Base-by-base conservation (phyloP, 1,140 invertebrate species). In the Drosophila elegans region DNA sequence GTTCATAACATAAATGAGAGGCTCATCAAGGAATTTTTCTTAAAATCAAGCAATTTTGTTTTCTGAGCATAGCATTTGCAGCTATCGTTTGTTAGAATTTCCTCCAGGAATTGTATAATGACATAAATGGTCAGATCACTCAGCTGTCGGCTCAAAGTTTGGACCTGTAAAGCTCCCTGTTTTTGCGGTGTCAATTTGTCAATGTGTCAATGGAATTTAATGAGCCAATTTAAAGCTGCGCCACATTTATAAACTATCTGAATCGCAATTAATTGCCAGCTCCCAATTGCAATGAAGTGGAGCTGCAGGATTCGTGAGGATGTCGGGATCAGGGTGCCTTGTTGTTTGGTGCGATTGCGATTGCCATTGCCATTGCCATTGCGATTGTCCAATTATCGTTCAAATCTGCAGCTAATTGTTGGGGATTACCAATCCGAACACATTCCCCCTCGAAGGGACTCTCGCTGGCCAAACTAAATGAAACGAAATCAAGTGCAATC, bases 131-230 rank as follows among this genome's bases (percentile, higher is more conserved):
- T 1, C 16, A 21, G 1, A 21, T 21, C 16, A 21, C 16, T 21
- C 1, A 32, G 29, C 29, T 32, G 29, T 6, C 16, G 16, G 4
- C 29, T 6, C 3, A 32, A 32, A 32, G 7, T 32, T 32, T 7
- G 7, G 6, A 5, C 2, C 29, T 32, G 10, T 2, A 5, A 29
- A 29, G 27, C 66, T 54, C 49, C 49, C 66, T 67, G 49, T 67
- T 46, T 1, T 11, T 25, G 44, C 54, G 79, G 69, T 83, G 83
- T 68, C 82, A 83, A 79, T 88, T 86, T 36, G 32, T 51, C 49
- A 76, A 82, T 86, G 83, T 79, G 79, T 83, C 71, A 86, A 86
- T 86, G 84, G 83, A 86, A 88, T 86, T 86, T 79, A 88, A 86
- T 86, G 82, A 83, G 82, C 83, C 82, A 86, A 79, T 86, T 88